phyloP scores from a whole-genome alignment of 2,888 invertebrate genomes.

The Yponomeuta cagnagella region DNA sequence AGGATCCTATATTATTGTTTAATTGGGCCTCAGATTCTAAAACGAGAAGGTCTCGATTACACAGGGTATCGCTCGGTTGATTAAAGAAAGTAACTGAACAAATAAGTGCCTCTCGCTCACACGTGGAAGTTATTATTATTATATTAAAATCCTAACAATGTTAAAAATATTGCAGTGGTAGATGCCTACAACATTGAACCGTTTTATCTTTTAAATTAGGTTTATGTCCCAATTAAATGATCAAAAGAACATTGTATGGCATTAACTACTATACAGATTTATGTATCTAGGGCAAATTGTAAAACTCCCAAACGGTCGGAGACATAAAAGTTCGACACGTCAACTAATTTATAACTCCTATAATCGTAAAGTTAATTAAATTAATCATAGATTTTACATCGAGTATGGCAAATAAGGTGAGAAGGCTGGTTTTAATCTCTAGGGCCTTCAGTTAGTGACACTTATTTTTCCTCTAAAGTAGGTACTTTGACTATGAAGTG shows the following conservation, averaged over 20 bases:
- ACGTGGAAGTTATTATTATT: too few relatives aligned
- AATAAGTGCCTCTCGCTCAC: too few relatives aligned
- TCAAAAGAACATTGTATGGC: not conserved
- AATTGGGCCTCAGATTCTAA: too few relatives aligned
- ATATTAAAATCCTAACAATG: too few relatives aligned
- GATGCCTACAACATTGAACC: too few relatives aligned
- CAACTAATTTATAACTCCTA: not conserved
- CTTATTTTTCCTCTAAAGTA: not conserved
- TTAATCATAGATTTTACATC: not conserved
- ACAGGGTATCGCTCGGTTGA: too few relatives aligned
- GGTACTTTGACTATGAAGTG: not conserved
- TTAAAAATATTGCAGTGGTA: too few relatives aligned
- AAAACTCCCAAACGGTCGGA: not conserved
- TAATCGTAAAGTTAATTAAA: constrained; percentile 10
- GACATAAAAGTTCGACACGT: constrained; percentile 4
- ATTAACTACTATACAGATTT: not conserved
- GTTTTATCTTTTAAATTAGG: not conserved
- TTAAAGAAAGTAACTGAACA: too few relatives aligned
- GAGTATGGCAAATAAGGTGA: not conserved
- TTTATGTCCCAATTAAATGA: not conserved
- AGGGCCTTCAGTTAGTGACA: not conserved
- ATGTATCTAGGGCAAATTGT: constrained; percentile 6
- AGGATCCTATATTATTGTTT: too few relatives aligned
- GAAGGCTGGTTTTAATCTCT: not conserved
- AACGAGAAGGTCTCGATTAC: too few relatives aligned